Evolutionary conservation across 2,113 vertebrate genomes (phyloP).

Genomic region (Clarias batrachus): DNA sequence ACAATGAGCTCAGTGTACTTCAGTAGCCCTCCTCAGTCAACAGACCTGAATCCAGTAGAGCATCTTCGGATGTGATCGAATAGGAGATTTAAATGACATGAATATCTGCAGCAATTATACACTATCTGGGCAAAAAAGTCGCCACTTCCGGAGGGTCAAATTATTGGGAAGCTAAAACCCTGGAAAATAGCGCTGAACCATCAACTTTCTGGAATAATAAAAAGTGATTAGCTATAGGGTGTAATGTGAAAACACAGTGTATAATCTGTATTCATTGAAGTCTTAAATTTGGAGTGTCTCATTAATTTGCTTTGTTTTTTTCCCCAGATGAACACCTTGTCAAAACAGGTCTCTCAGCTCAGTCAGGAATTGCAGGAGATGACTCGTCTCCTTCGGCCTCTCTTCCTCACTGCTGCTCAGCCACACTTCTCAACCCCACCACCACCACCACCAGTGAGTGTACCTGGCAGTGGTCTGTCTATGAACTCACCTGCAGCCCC

Average conservation of each 20-base stretch:
- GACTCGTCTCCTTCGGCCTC: conserved; percentile 73
- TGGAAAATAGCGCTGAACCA: not conserved
- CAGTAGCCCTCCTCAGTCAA: not conserved
- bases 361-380: conserved; percentile 79
- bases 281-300: not conserved
- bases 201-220: no score
- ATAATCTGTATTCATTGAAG: not conserved
- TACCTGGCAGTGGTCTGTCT: conserved; percentile 55
- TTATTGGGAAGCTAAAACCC: no score
- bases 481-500: conserved; percentile 30
- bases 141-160: no score
- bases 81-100: not conserved
- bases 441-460: conserved; percentile 60
- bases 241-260: not conserved
- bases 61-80: not conserved
- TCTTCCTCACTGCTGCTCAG: conserved; percentile 65
- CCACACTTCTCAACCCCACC: conserved; percentile 59
- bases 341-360: conserved; percentile 76
- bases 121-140: no score
- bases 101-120: not conserved
- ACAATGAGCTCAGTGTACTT: not conserved
- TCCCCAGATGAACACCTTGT: conserved; percentile 74
- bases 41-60: not conserved
- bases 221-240: not conserved
- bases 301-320: not conserved